phyloP scores from a whole-genome alignment of 2,888 invertebrate species.

The Timema cristinae region DNA sequence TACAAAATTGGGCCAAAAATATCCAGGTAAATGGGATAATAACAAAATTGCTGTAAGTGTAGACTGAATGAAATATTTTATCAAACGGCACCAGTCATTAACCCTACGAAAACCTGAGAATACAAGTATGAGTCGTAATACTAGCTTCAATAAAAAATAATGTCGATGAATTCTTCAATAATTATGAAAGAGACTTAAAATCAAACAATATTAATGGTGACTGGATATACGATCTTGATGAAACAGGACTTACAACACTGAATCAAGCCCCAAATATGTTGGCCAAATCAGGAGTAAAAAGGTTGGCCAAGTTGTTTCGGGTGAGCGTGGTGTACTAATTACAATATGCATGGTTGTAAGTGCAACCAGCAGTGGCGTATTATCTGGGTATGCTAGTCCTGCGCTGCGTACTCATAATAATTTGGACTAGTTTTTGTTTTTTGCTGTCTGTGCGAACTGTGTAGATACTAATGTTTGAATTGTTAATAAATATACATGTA shows the following conservation, averaged over 20 bases:
- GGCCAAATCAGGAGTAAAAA: conserved; percentile 4
- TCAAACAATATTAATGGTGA: neutral
- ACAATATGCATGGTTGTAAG: neutral
- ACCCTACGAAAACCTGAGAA: neutral
- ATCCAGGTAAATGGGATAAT: neutral
- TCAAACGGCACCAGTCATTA: neutral
- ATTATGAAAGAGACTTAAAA: neutral
- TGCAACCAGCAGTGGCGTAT: neutral
- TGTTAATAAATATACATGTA: no score
- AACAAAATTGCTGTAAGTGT: neutral
- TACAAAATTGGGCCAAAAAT: neutral
- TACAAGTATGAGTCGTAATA: neutral
- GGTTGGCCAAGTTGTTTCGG: conserved; percentile 2
- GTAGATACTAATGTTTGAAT: no score
- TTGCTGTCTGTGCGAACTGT: no score
- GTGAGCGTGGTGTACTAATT: neutral
- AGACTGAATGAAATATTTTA: neutral
- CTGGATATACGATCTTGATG: conserved; percentile 9
- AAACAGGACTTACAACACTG: conserved; percentile 9
- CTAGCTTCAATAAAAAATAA: conserved; percentile 14
- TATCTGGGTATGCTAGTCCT: no score
- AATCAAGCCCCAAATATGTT: neutral
- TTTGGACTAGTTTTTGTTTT: no score
- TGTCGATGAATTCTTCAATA: neutral
- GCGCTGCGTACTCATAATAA: no score